These are phyloP conservation scores for Colletes latitarsis DNA, from an alignment of 1,140 invertebrate genomes.

Conservation along the genomic window DNA sequence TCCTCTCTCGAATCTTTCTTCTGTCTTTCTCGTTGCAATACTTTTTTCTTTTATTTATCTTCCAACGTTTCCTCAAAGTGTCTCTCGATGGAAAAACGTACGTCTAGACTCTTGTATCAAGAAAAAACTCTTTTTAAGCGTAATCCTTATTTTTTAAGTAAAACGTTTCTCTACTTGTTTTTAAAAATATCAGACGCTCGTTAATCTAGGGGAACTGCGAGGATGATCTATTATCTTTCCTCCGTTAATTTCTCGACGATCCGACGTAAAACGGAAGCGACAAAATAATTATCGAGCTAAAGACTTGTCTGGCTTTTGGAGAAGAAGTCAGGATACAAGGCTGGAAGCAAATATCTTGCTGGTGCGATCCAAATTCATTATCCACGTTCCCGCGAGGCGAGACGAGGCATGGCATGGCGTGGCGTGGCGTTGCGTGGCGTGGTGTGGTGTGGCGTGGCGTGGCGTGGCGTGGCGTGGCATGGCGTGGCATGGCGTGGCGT, in stretches of 20 bases:
- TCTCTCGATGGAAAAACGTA: neutral
- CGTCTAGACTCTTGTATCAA: too few relatives aligned
- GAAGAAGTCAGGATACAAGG: neutral
- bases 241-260: neutral
- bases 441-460: too few relatives aligned
- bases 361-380: constrained; percentile 44
- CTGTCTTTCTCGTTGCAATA: neutral
- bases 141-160: too few relatives aligned
- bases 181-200: neutral
- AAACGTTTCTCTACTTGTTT: too few relatives aligned
- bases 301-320: neutral
- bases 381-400: constrained; percentile 39
- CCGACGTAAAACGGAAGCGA: neutral
- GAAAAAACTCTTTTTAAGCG: too few relatives aligned
- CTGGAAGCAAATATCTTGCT: constrained; percentile 2
- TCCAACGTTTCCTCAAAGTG: neutral
- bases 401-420: neutral
- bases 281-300: neutral
- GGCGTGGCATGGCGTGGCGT: too few relatives aligned
- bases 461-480: too few relatives aligned
- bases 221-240: neutral
- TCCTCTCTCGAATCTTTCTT: neutral
- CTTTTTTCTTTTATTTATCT: neutral
- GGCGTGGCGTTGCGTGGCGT: too few relatives aligned
- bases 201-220: neutral